A percentile compares a stretch with the other conserved stretches of the same genome.
phyloP scores from a whole-genome alignment of 2,888 invertebrate genomes.

The Tribolium freemani region DNA sequence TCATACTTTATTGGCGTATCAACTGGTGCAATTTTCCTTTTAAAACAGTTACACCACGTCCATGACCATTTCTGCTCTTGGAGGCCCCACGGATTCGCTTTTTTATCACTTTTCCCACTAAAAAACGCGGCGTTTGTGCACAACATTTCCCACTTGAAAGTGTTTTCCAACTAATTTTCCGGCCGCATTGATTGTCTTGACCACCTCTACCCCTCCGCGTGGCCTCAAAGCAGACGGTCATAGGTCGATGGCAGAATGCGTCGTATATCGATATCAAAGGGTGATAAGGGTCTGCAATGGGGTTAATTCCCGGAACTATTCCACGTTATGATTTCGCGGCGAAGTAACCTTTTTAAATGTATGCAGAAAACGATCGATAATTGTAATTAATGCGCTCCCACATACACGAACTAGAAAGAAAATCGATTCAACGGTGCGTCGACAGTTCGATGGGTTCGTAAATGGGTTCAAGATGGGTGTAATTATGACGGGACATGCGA shows the following conservation, averaged over 20 bases:
- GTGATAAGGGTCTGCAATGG: conserved; percentile 23
- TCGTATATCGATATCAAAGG: conserved; percentile 34
- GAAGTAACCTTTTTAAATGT: conserved; percentile 35
- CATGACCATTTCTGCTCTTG: conserved; percentile 48
- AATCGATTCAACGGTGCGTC: conserved; percentile 31
- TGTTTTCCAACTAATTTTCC: conserved; percentile 37
- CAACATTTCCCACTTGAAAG: conserved; percentile 28
- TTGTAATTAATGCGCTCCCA: conserved; percentile 37
- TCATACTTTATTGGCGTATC: conserved; percentile 1
- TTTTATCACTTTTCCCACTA: conserved; percentile 4
- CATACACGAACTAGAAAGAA: conserved; percentile 4
- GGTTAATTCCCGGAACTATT: conserved; percentile 12
- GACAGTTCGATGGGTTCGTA: neutral
- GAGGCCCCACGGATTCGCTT: conserved; percentile 55
- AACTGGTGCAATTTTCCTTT: conserved; percentile 29
- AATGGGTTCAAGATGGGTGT: neutral
- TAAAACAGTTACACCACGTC: conserved; percentile 54
- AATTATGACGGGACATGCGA: neutral
- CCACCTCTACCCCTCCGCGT: conserved; percentile 46
- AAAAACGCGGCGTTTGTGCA: conserved; percentile 39
- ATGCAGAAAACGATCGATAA: conserved; percentile 37
- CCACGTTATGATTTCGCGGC: conserved; percentile 1
- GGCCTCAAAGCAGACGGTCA: conserved; percentile 41
- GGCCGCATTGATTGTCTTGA: conserved; percentile 59
- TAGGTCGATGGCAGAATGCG: conserved; percentile 45